Conservation (phyloP, 1,140 invertebrate species). For the Drosophila eugracilis region DNA sequence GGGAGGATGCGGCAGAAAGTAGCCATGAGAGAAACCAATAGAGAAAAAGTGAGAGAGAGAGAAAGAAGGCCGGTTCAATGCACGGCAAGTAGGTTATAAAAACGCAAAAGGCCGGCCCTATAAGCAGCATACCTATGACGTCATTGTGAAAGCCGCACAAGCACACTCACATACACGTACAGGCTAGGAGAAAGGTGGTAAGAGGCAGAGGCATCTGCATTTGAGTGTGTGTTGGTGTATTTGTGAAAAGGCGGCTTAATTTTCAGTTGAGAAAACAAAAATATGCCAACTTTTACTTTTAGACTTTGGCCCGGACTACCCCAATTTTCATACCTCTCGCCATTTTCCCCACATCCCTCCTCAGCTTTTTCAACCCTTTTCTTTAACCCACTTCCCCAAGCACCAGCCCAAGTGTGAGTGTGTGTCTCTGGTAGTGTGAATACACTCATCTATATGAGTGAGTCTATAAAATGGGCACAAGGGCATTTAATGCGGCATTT, state of each 20-base stretch:
- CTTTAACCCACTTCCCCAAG: slow-evolving; percentile 8
- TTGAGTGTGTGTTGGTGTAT: slow-evolving; percentile 15
- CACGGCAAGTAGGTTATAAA: slow-evolving; percentile 75
- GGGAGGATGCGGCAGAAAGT: not conserved
- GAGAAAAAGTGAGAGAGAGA: not conserved
- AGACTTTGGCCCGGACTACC: slow-evolving; percentile 32
- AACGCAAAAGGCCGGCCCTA: slow-evolving; percentile 49
- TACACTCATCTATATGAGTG: slow-evolving; percentile 38
- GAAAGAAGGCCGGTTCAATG: slow-evolving; percentile 59
- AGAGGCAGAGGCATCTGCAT: slow-evolving; percentile 4
- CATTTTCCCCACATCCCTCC: not conserved
- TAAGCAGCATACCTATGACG: slow-evolving; percentile 57
- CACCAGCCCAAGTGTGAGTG: slow-evolving; percentile 18
- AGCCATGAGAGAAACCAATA: slow-evolving; percentile 1
- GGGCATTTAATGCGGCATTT: slow-evolving; percentile 62
- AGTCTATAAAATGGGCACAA: slow-evolving; percentile 67
- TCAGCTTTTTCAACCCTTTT: not conserved
- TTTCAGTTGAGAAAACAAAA: slow-evolving; percentile 55
- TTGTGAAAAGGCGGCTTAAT: slow-evolving; percentile 51
- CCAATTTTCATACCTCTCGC: slow-evolving; percentile 12
- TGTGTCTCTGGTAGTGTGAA: slow-evolving; percentile 38
- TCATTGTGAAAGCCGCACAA: slow-evolving; percentile 59
- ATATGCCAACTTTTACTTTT: slow-evolving; percentile 60
- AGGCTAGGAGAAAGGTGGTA: not conserved
- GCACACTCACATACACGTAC: slow-evolving; percentile 9